A percentile compares a stretch with the other conserved stretches of the same genome.
Evolutionary conservation across 2,888 invertebrate genomes (phyloP).

Genomic region (Cataglyphis altisquamis): DNA sequence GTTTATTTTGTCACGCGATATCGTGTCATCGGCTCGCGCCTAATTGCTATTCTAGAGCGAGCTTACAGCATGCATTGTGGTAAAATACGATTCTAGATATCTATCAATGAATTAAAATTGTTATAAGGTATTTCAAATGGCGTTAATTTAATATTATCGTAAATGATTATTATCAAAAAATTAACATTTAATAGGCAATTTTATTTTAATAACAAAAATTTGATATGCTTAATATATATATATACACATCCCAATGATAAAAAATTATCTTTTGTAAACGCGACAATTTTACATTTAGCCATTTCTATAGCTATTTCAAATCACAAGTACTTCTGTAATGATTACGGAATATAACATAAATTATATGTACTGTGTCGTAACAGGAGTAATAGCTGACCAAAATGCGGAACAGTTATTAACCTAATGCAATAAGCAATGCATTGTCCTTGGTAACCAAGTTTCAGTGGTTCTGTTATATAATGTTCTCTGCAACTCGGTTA

Average conservation of each 20-base stretch:
- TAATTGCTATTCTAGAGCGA: slow-evolving; percentile 61
- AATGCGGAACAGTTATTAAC: slow-evolving; percentile 41
- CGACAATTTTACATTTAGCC: not conserved
- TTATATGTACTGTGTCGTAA: not conserved
- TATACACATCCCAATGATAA: not conserved
- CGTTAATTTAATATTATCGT: not conserved
- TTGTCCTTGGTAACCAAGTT: slow-evolving; percentile 54
- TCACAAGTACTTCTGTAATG: not conserved
- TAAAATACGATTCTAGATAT: not conserved
- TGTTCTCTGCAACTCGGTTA: slow-evolving; percentile 29
- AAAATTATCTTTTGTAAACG: not conserved
- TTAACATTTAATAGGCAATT: not conserved
- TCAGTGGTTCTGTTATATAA: slow-evolving; percentile 34
- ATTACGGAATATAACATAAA: not conserved
- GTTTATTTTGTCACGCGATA: slow-evolving; percentile 68
- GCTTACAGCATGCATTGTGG: not conserved
- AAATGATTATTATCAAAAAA: not conserved
- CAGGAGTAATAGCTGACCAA: slow-evolving; percentile 38
- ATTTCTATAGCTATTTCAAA: not conserved
- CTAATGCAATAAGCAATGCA: slow-evolving; percentile 48
- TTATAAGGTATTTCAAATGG: slow-evolving; percentile 8
- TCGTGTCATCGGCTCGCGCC: slow-evolving; percentile 46
- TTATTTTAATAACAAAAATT: not conserved
- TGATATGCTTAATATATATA: not conserved
- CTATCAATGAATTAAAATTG: not conserved